Base-by-base conservation (phyloP, 1,140 invertebrate genomes). In the Sarcophaga bullata region DNA sequence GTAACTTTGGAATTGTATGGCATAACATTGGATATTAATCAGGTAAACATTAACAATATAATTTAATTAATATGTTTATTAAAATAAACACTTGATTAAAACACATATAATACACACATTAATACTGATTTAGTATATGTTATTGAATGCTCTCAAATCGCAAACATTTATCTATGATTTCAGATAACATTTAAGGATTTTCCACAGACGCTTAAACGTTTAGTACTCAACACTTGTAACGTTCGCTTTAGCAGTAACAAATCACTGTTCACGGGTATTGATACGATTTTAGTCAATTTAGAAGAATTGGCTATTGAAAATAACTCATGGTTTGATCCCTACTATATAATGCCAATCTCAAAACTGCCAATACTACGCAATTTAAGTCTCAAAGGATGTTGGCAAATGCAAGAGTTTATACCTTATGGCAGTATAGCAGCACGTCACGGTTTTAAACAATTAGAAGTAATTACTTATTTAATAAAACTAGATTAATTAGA, bases 401-500 rank as follows among this genome's bases (percentile, higher is more conserved):
- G 90, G 75, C 90, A 92, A 81, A 88, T 96, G 80, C 91, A 92
- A 25, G 94, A 95, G 86, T 95, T 94, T 87, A 93, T 95, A 15
- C 94, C 94, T 0, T 96, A 96, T 88, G 92, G 93, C 15, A 94
- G 94, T 85, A 92, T 96, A 62, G 93, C 95, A 0, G 92, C 93
- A 9, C 91, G 93, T 85, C 95, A 94, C 88, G 95, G 95, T n/a
- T 95, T 95, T 85, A 91, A 91, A 86, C 90, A 91, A 17, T 86
- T 95, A 8, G 91, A 94, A 91, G 94, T 94, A 90, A 85, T 84
- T 73, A 19, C 9, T 15, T 7, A 75, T 49, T 54, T 75, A 10
- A 13, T 68, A 76, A 49, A 81, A 68, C 73, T n/a, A 19, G 75
- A 15, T 80, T n/a, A 1, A 37, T 37, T 19, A 19, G 49, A 81